phyloP scores from a whole-genome alignment of 2,113 vertebrate genomes.

The Shinisaurus crocodilurus region DNA sequence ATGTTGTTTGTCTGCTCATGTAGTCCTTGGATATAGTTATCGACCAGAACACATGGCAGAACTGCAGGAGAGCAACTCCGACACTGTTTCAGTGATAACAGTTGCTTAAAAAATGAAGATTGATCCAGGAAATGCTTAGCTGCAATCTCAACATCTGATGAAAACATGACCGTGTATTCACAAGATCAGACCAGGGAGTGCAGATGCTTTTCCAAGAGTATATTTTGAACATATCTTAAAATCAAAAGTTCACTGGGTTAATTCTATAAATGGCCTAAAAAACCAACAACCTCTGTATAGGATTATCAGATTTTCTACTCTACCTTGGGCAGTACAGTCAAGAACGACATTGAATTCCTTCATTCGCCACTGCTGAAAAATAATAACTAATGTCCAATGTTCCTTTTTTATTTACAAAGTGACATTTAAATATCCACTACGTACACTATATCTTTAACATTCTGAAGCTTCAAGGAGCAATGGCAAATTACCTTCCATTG shows the following conservation, averaged over 20 bases:
- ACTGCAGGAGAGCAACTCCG: neutral
- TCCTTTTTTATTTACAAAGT: constrained; percentile 11
- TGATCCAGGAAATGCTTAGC: neutral
- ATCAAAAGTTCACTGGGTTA: neutral
- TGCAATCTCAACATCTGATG: neutral
- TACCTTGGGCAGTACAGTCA: neutral
- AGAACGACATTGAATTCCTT: neutral
- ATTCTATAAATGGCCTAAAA: neutral
- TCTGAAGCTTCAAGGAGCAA: too few species aligned
- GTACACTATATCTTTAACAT: too few species aligned
- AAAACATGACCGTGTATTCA: neutral
- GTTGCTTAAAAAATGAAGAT: neutral
- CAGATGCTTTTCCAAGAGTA: neutral
- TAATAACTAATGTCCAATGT: neutral
- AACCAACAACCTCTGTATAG: neutral
- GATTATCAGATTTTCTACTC: neutral
- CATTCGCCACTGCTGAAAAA: neutral
- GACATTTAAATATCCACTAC: neutral
- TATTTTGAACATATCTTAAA: neutral
- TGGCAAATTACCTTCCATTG: neutral
- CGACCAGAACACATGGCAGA: too few species aligned
- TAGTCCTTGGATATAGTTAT: neutral
- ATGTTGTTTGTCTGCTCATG: neutral
- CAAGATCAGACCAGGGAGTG: neutral
- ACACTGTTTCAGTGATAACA: neutral